Conservation (phyloP, 2,888 invertebrate species). For the Venustoraphidia nigricollis region DNA sequence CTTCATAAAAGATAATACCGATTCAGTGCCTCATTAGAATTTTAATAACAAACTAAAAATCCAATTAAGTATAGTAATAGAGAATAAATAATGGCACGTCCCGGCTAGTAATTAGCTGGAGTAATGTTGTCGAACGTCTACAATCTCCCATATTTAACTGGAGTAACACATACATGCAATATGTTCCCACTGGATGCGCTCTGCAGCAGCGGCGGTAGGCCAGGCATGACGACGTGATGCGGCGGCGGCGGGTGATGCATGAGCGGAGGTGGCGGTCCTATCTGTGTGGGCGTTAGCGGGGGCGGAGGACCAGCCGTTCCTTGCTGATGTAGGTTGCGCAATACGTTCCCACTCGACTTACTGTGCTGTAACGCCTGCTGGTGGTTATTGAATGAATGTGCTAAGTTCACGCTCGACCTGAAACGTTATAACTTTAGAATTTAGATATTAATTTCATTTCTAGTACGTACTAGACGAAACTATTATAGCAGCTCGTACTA, state of each 20-base stretch:
- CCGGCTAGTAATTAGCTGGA: neutral
- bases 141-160: too few species aligned
- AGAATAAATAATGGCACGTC: too few species aligned
- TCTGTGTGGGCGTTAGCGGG: constrained; percentile 1
- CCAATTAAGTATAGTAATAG: too few species aligned
- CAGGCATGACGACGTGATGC: constrained; percentile 17
- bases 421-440: neutral
- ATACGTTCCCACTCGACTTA: constrained; percentile 46
- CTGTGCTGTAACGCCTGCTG: constrained; percentile 28
- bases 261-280: neutral
- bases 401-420: constrained; percentile 14
- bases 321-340: constrained; percentile 38
- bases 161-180: constrained; percentile 30
- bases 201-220: constrained; percentile 32
- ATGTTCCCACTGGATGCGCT: constrained; percentile 49
- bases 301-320: constrained; percentile 31
- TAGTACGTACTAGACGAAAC: too few species aligned
- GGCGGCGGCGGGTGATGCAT: constrained; percentile 10
- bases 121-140: neutral
- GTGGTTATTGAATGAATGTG: constrained; percentile 23
- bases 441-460: too few species aligned
- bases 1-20: too few species aligned
- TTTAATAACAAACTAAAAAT: too few species aligned
- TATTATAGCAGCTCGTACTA: too few species aligned
- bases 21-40: too few species aligned